Evolutionary conservation across 2,797 vertebrate genomes (phyloP).

Genomic region (Muraenolepis orangiensis): DNA sequence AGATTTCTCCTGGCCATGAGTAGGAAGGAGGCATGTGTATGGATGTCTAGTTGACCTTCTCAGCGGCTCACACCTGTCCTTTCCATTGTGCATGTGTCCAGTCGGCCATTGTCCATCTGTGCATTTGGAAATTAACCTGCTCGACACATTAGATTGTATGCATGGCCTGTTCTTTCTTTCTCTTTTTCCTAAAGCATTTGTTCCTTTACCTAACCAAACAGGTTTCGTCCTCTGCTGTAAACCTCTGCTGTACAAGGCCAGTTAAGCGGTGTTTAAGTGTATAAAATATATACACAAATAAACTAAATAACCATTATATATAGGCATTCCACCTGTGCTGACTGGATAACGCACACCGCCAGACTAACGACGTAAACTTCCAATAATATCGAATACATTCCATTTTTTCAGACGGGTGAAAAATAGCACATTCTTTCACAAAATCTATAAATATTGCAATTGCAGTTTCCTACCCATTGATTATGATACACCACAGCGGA

Average conservation of each 20-base stretch:
- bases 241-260: background rate
- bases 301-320: background rate
- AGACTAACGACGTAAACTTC: background rate
- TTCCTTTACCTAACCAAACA: background rate
- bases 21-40: background rate
- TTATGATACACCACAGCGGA: background rate
- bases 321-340: constrained; percentile 25
- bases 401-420: background rate
- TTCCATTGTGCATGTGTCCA: background rate
- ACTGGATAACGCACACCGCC: background rate
- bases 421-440: background rate
- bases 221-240: background rate
- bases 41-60: background rate
- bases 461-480: background rate
- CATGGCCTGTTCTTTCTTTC: background rate
- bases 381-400: background rate
- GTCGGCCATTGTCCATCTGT: background rate
- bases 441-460: background rate
- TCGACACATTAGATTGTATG: background rate
- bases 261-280: background rate
- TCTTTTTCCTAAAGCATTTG: background rate
- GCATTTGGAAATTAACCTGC: background rate
- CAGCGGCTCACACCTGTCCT: background rate
- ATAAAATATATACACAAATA: too few relatives aligned
- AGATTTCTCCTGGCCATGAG: background rate